Evolutionary conservation across 2,113 vertebrate species (phyloP), one percentile per base, ranked within the genome.

Genomic region (Alectura lathami): DNA sequence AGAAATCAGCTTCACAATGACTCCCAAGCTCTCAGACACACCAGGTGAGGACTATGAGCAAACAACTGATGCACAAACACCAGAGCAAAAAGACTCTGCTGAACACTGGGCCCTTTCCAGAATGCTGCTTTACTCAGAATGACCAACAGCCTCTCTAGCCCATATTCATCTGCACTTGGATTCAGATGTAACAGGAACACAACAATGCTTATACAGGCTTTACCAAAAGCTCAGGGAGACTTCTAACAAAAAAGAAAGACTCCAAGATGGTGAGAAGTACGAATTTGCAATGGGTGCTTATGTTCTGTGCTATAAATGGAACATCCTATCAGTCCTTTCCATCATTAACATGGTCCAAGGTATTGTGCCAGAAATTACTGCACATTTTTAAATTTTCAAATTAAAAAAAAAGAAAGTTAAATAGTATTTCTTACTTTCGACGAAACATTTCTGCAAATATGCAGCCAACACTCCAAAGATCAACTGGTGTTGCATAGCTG

Each of bases 361-460:
- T 32, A 72, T 24, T 7, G n/a, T 23, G 38, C 18, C 34, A 90
- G 68, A 53, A 38, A 68, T 32, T n/a, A 42, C 3, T 42, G 47
- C 45, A 76, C 5, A 5, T 62, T 59, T 87, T 91, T 92, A 54
- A 88, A 83, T 85, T 75, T 56, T 74, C 81, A 94, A 81, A 64
- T 42, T 3, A 88, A 85, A 93, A 82, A 6, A 17, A 43, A 91
- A 72, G 34, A 93, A 88, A 86, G 83, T 64, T 62, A 96, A 97
- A 95, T 23, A 42, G 21, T 18, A 69, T 92, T 76, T 92, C 98
- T 98, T 98, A 99, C 99, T 99, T 99, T 97, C 99, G 98, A 92
- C 99, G 98, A 97, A 99, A 99, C 99, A 99, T 99, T 98, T 99
- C 99, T 72, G 99, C 99, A 87, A 99, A 99, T 98, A 99, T 99